phyloP scores from a whole-genome alignment of 2,888 invertebrate genomes.

The Crepidodera aurea region DNA sequence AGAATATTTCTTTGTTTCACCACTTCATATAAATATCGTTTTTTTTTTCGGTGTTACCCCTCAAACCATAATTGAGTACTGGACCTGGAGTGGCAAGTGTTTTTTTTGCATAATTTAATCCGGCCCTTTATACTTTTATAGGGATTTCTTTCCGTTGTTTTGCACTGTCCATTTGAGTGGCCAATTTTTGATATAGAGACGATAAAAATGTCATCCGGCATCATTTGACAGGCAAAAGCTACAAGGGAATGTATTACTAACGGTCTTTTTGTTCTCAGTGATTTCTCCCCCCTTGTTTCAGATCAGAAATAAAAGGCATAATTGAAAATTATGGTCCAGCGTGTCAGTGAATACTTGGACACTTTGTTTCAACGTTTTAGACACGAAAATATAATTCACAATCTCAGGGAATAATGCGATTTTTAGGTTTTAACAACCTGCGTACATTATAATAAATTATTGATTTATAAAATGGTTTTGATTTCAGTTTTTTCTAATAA shows the following conservation, averaged over 20 bases:
- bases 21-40: constrained; percentile 13
- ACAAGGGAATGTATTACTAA: constrained; percentile 27
- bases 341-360: constrained; percentile 25
- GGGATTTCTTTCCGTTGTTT: constrained; percentile 29
- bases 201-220: constrained; percentile 31
- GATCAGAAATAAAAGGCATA: constrained; percentile 26
- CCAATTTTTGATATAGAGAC: constrained; percentile 34
- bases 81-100: constrained; percentile 29
- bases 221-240: constrained; percentile 24
- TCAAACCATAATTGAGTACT: constrained; percentile 32
- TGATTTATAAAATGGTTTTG: no score
- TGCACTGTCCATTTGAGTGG: constrained; percentile 35
- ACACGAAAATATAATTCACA: no score
- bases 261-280: constrained; percentile 28
- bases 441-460: no score
- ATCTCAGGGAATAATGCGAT: no score
- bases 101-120: constrained; percentile 30
- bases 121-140: constrained; percentile 22
- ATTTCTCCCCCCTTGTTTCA: constrained; percentile 29
- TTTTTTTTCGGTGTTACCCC: constrained; percentile 27
- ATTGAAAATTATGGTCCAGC: constrained; percentile 29
- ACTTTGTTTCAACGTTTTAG: constrained; percentile 13
- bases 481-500: no score
- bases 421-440: no score
- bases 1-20: constrained; percentile 35